phyloP scores from a whole-genome alignment of 2,888 invertebrate species.

The Agelastica alni region DNA sequence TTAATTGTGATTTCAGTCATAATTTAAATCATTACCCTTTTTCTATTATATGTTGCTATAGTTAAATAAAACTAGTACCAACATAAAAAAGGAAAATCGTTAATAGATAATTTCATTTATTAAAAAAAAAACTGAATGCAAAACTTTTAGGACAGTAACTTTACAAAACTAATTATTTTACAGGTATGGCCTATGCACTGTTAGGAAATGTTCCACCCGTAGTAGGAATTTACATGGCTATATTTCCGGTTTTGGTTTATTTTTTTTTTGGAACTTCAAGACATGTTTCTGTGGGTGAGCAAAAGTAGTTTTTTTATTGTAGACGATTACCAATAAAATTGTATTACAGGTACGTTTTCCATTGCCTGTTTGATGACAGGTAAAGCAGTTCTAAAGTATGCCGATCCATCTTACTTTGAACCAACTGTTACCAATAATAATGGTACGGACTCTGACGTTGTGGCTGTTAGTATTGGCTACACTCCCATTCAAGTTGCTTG shows the following conservation, averaged over 20 bases:
- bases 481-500: constrained; percentile 72
- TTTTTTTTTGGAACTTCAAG: constrained; percentile 54
- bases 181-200: constrained; percentile 64
- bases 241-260: constrained; percentile 59
- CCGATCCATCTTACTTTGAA: constrained; percentile 45
- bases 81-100: too few species aligned
- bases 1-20: too few species aligned
- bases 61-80: too few species aligned
- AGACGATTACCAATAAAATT: too few species aligned
- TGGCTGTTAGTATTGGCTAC: constrained; percentile 40
- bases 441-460: neutral
- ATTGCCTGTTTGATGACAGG: constrained; percentile 90
- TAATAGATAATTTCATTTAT: too few species aligned
- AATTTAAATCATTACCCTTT: too few species aligned
- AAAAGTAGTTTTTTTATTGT: too few species aligned
- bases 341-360: constrained; percentile 72
- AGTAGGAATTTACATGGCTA: constrained; percentile 62
- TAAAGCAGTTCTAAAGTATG: constrained; percentile 66
- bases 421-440: neutral
- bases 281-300: constrained; percentile 56
- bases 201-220: constrained; percentile 61
- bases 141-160: too few species aligned
- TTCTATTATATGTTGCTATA: too few species aligned
- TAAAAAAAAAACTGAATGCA: too few species aligned
- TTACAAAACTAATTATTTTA: too few species aligned